Evolutionary conservation across 2,888 invertebrate species (phyloP).

Genomic region (Byasa hedistus): DNA sequence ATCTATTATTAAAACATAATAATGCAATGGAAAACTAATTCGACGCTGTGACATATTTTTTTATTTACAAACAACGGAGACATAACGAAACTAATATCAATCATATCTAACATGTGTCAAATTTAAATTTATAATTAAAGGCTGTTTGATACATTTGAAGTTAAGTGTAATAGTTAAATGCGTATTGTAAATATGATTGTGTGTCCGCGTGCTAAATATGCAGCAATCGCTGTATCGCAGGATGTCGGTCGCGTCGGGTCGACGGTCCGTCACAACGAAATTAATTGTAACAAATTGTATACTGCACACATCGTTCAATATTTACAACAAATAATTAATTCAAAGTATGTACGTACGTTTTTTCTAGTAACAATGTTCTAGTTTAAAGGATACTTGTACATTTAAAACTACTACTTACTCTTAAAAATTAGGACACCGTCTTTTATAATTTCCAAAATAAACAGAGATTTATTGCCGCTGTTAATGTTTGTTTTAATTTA

Average conservation of each 20-base stretch:
- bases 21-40: no score
- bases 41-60: no score
- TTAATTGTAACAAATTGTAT: slow-evolving; percentile 67
- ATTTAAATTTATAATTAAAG: not conserved
- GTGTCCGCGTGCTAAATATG: slow-evolving; percentile 22
- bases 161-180: slow-evolving; percentile 17
- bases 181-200: slow-evolving; percentile 4
- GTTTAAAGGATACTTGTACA: no score
- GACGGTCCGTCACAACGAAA: slow-evolving; percentile 61
- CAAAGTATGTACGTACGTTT: not conserved
- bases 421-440: no score
- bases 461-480: no score
- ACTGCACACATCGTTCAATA: slow-evolving; percentile 15
- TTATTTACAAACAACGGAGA: not conserved
- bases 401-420: no score
- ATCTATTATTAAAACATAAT: not conserved
- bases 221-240: slow-evolving; percentile 45
- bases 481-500: no score
- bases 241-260: slow-evolving; percentile 66
- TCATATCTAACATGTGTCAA: not conserved
- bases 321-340: slow-evolving; percentile 14
- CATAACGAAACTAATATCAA: not conserved
- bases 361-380: not conserved
- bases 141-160: not conserved
- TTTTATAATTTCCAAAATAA: no score